Conservation (phyloP, 2,113 vertebrate species). For the Psephotus haematonotus region DNA sequence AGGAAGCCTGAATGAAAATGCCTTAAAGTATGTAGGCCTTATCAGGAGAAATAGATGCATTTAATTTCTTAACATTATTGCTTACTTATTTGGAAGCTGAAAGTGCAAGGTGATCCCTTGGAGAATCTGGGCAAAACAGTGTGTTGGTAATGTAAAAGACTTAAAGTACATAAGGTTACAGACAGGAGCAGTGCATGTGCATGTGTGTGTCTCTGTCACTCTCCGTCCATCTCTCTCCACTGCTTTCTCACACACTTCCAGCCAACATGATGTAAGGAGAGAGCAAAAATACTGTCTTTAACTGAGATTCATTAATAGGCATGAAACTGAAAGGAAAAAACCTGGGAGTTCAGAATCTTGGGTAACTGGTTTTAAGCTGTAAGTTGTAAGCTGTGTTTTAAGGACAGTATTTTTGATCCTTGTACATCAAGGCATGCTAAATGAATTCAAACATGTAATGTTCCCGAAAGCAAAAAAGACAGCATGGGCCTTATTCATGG, state of each 20-base stretch:
- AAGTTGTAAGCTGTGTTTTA: background rate
- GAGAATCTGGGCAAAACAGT: background rate
- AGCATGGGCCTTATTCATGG: background rate
- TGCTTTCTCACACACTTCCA: background rate
- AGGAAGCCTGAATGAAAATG: background rate
- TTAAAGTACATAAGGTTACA: accelerated
- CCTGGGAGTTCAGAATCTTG: background rate
- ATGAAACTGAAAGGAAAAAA: background rate
- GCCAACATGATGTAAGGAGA: background rate
- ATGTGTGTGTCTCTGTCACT: background rate
- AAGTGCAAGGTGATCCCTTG: background rate
- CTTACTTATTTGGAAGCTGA: background rate
- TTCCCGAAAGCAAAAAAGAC: background rate
- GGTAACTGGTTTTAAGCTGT: background rate
- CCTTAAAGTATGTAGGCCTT: background rate
- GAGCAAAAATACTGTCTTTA: background rate
- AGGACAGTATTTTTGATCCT: background rate
- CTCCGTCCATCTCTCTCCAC: background rate
- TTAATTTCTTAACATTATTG: background rate
- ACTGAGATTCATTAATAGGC: accelerated
- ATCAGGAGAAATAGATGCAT: accelerated
- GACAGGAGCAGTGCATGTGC: background rate
- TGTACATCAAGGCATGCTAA: background rate
- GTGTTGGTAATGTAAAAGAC: background rate
- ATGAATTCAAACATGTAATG: background rate